Percentiles rank a stretch among this genome's conserved stretches.
phyloP scores from a whole-genome alignment of 2,888 invertebrate genomes.

The Malachius bipustulatus region DNA sequence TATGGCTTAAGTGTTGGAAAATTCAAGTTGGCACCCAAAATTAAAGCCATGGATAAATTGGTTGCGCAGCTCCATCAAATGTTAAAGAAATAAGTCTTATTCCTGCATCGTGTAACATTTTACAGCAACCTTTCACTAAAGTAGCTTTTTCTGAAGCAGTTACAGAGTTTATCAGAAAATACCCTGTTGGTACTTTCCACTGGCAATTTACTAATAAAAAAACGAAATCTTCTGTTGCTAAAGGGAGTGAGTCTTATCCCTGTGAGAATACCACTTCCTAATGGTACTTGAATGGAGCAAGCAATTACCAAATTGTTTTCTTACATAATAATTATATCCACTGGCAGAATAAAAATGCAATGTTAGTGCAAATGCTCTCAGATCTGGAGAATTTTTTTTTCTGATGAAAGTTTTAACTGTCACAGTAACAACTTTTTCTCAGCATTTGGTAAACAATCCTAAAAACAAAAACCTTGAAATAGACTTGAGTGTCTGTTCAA shows the following conservation, averaged over 20 bases:
- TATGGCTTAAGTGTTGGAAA: slow-evolving; percentile 2
- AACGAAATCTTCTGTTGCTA: slow-evolving; percentile 23
- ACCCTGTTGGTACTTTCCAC: slow-evolving; percentile 28
- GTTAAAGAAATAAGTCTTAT: slow-evolving; percentile 10
- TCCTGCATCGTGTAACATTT: slow-evolving; percentile 6
- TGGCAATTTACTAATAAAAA: slow-evolving; percentile 25
- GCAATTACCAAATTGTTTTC: too few relatives aligned
- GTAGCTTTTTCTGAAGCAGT: slow-evolving; percentile 18
- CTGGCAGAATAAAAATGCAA: slow-evolving; percentile 22
- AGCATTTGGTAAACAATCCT: too few relatives aligned
- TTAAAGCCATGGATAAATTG: slow-evolving; percentile 6
- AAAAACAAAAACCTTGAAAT: too few relatives aligned
- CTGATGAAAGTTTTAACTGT: too few relatives aligned
- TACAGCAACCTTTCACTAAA: slow-evolving; percentile 1
- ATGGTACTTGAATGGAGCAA: slow-evolving; percentile 23
- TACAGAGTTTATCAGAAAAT: slow-evolving; percentile 24
- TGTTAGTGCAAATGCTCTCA: slow-evolving; percentile 20
- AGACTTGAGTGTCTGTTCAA: too few relatives aligned
- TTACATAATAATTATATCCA: slow-evolving; percentile 22
- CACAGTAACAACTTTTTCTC: too few relatives aligned
- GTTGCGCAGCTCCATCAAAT: slow-evolving; percentile 14
- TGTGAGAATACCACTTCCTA: slow-evolving; percentile 20
- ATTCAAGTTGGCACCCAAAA: slow-evolving; percentile 3
- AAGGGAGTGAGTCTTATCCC: too few relatives aligned
- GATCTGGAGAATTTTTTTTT: slow-evolving; percentile 12